Evolutionary conservation across 2,797 vertebrate genomes (phyloP).

Genomic region (Hephaestus fuliginosus): DNA sequence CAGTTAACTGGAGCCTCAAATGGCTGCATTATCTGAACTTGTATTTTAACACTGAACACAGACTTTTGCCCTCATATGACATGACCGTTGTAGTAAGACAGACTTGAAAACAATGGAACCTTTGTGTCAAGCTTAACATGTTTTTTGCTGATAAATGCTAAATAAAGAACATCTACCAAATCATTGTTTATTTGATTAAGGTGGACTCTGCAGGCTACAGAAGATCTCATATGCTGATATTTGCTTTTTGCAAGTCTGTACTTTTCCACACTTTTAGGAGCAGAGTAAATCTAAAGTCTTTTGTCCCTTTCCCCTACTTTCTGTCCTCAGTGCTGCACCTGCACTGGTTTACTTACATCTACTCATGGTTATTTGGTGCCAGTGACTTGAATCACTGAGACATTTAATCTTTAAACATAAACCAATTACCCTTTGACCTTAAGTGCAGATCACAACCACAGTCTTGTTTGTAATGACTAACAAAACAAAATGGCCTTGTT

Average conservation of each 20-base stretch:
- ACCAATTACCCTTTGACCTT: background rate
- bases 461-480: background rate
- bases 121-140: no score
- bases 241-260: background rate
- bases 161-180: no score
- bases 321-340: background rate
- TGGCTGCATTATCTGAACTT: no score
- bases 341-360: background rate
- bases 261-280: background rate
- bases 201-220: background rate
- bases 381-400: background rate
- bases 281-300: background rate
- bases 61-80: no score
- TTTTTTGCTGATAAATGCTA: no score
- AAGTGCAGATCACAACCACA: no score
- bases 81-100: no score
- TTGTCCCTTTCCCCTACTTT: background rate
- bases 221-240: background rate
- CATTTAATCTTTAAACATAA: background rate
- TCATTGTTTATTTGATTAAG: no score
- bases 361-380: background rate
- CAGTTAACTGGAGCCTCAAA: no score
- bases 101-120: no score
- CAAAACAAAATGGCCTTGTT: background rate
- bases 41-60: no score